Base-by-base conservation (phyloP, 1,140 invertebrate species). In the Amphibalanus amphitrite region DNA sequence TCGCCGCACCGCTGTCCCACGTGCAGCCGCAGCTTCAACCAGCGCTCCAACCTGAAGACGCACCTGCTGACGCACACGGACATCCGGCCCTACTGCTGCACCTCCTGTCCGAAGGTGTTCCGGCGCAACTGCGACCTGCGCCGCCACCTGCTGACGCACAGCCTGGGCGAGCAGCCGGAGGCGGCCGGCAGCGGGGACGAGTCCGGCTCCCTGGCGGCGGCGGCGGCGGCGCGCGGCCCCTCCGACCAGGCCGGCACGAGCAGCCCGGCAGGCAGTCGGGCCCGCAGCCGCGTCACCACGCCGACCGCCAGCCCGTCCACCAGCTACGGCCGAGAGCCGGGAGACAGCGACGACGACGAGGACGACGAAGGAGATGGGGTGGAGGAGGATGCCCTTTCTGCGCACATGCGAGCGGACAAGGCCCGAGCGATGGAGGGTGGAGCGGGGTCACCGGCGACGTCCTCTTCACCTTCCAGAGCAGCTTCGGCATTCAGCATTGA, bases 1-100 rank as follows among this genome's bases (percentile, higher is more conserved):
- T 91, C 90, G 1, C 90, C 91, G 0, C 90, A 93, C 82, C 92
- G 92, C 77, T 93, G 91, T 77, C 77, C 76, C 33, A 89, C 90
- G 0, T 94, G 91, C 81, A 87, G 88, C 73, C 84, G 90, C 69
- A 88, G 86, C 75, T 93, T 93, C 78, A 92, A 92, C 80, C 90
- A 93, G 79, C 85, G 91, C 59, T 91, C 89, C 68, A 95, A 95
- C 77, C 82, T 95, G 38, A 93, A 94, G 82, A 95, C 92, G 0
- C 93, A 95, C 79, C 83, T 94, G 23, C 81, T 95, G 20, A 95
- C 92, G 0, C 94, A 97, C 81, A 97, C 93, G 0, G 93, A 95
- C 77, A 92, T 94, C 75, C 95, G 96, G 78, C 94, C 94, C n/a
- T 74, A 74, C 70, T 73, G 72, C 25, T 74, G 73, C 40, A 70